Evolutionary conservation across 1,140 invertebrate species (phyloP), one percentile per base, ranked within the genome.

Genomic region (Drosophila ironensis): DNA sequence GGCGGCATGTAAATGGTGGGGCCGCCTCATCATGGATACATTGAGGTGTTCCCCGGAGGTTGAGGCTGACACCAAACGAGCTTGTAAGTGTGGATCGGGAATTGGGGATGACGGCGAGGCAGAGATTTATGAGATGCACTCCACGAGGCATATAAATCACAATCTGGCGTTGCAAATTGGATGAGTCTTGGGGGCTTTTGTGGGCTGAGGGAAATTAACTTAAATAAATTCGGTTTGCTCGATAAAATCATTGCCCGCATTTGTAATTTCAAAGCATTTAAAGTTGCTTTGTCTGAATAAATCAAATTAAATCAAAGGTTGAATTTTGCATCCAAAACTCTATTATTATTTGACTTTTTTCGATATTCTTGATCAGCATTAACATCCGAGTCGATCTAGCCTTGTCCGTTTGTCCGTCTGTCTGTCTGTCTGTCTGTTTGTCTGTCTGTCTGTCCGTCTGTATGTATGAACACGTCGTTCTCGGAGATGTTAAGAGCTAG

Each of bases 61-160:
- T 38, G 22, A 24, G 64, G 61, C 41, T 66, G 61, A 51, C 57
- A 66, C 53, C 48, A 53, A 68, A 68, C 42, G 48, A 68, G 61
- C 61, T 54, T 68, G 61, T 68, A 68, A 68, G 41, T 68, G 30
- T 22, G 48, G 14, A 14, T 12, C 24, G n/a, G 16, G n/a, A 1
- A 27, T 27, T 40, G 30, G n/a, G 30, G 30, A n/a, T n/a, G n/a
- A n/a, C n/a, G 30, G 30, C 11, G 30, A 12, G 3, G 4, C 30
- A 33, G 63, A 68, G 48, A 68, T 68, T 68, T 68, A 68, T 68
- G 64, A 28, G 19, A 27, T 56, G 41, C 47, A 63, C 60, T 48
- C 57, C 57, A 63, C 24, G 17, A 47, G 60, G 42, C 42, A 63
- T 25, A 68, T 68, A 68, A 68, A 68, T 68, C 63, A 68, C 47